A percentile compares a stretch with the other conserved stretches of the same genome.
phyloP scores from a whole-genome alignment of 2,797 vertebrate genomes.

The Scomberomorus guttatus region DNA sequence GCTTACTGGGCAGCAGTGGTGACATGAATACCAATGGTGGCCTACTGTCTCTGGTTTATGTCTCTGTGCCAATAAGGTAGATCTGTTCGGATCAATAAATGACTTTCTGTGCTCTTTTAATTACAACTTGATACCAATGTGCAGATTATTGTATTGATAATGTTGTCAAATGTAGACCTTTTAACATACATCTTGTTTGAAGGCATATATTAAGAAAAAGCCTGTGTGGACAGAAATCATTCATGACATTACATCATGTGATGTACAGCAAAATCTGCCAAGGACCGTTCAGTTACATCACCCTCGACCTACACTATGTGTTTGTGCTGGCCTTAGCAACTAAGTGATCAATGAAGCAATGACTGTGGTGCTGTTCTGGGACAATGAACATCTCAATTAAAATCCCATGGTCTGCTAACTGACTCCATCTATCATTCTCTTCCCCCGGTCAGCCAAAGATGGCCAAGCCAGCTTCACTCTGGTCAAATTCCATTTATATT shows the following conservation, averaged over 20 bases:
- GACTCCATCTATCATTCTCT: slow-evolving; percentile 68
- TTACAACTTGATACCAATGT: background rate
- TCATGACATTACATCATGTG: slow-evolving; percentile 14
- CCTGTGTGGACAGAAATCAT: background rate
- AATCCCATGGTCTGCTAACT: slow-evolving; percentile 64
- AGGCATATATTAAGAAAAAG: background rate
- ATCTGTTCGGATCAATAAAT: slow-evolving; percentile 30
- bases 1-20: slow-evolving; percentile 16
- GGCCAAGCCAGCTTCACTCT: slow-evolving; percentile 28
- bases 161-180: background rate
- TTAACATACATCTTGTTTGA: slow-evolving; percentile 9
- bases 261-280: slow-evolving; percentile 18
- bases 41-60: background rate
- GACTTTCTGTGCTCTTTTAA: background rate
- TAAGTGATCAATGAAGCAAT: slow-evolving; percentile 64
- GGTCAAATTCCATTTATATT: slow-evolving; percentile 65
- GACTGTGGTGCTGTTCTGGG: slow-evolving; percentile 49
- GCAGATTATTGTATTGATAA: background rate
- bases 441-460: slow-evolving; percentile 51
- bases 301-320: slow-evolving; percentile 16
- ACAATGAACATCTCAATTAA: slow-evolving; percentile 77
- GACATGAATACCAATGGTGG: slow-evolving; percentile 54
- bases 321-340: slow-evolving; percentile 46
- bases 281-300: slow-evolving; percentile 15
- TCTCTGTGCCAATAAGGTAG: background rate